Base-by-base conservation (phyloP, 1,140 invertebrate species). In the Nomia melanderi region DNA sequence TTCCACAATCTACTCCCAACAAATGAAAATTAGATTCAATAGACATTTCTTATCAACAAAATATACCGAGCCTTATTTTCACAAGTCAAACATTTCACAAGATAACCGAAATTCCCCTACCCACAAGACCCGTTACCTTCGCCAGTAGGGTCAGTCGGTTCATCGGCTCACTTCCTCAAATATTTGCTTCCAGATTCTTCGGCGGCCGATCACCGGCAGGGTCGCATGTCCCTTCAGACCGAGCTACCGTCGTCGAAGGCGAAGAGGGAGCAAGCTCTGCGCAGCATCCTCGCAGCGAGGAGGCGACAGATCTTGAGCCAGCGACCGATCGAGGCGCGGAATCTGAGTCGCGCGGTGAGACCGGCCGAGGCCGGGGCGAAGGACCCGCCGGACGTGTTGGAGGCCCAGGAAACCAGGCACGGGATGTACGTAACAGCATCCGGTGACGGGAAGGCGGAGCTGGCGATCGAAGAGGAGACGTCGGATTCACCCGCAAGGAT, bases 401-500 rank as follows among this genome's bases (percentile, higher is more conserved):
- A 90, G 56, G 87, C 82, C 14, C 87, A 91, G 23, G 90, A 91
- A 41, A 88, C 88, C 9, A 81, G 84, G 41, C 87, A 90, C 27
- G 82, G 79, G 14, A 54, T 88, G 29, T 89, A 89, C 64, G 84
- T 90, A 0, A 85, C 88, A 1, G 79, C 78, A 1, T 67, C 84
- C 2, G 67, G 41, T 1, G 54, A 11, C 20, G 31, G 31, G n/a
- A 77, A 64, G 50, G 53, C 50, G 23, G 78, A 72, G 60, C 33
- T 17, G 3, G 14, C 62, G 20, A 14, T 39, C 8, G 64, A 69
- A 0, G 81, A 79, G 17, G 69, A 78, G 17, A 50, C n/a, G 44
- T 4, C 60, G 9, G 62, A 69, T 31, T 54, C 50, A 17, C n/a
- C 70, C 12, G 53, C 39, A 4, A 44, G 67, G 20, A 62, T 25